Base-by-base conservation (phyloP, 2,113 vertebrate species). In the Podiceps cristatus region DNA sequence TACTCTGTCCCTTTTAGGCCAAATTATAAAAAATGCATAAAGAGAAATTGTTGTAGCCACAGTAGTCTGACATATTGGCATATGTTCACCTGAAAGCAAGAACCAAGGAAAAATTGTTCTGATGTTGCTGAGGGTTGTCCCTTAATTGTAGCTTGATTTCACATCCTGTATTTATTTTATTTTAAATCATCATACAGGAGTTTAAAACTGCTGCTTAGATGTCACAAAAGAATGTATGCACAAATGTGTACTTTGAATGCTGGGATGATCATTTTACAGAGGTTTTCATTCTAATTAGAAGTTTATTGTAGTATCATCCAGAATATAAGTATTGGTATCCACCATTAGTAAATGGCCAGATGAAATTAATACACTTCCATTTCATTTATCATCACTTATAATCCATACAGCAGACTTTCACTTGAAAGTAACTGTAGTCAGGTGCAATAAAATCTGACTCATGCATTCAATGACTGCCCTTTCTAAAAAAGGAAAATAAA, bases 401-500 rank as follows among this genome's bases (percentile, higher is more conserved):
- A 81, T n/a, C 80, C 71, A 88, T n/a, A 76, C 1, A 76, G 55
- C 84, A 88, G 62, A 59, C 29, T 40, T 49, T 17, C 33, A 66
- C 52, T 62, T 73, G 45, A 66, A 86, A 79, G 64, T 42, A 75
- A 63, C 60, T 59, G 52, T 29, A 91, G 50, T 64, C 64, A 85
- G 77, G 45, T 77, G 50, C 69, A 94, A 89, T 93, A 94, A 95
- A 87, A 64, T 79, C 63, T 88, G 88, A 82, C 53, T 78, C 78
- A 86, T n/a, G 28, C 37, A 60, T 66, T 87, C 58, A 58, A 3
- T 37, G 15, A 80, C 1, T 79, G 53, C 11, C 68, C 62, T 90
- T 91, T 73, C 66, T 44, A 78, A 50, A 72, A 60, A 11, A 8
- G 44, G 14, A 29, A 33, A 44, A 53, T 44, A 66, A 76, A 69